These are phyloP conservation scores for Chaetophractus vellerosus DNA, from an alignment of 2,797 vertebrate species.

Conservation along the genomic window DNA sequence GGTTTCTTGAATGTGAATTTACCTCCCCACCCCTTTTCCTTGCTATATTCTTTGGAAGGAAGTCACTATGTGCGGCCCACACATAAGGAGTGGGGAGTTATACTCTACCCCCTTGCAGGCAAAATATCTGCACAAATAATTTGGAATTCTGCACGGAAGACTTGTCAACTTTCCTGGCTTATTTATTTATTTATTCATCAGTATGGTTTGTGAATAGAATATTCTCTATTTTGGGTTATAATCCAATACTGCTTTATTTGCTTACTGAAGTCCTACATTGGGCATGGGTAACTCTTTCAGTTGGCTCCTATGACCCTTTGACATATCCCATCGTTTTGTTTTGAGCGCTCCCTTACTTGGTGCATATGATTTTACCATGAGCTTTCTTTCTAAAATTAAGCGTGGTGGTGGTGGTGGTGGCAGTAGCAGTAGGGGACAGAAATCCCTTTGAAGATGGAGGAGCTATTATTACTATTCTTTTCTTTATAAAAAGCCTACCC, in stretches of 20 bases:
- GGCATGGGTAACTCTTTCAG: no score
- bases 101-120: no score
- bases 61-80: no score
- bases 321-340: no score
- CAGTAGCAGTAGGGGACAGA: background rate
- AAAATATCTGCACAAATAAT: no score
- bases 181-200: background rate
- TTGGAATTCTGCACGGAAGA: background rate
- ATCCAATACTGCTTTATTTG: no score
- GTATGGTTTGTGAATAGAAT: background rate
- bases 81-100: no score
- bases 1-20: background rate
- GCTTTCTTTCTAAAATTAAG: constrained; percentile 13
- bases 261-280: no score
- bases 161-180: background rate
- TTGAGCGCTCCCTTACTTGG: background rate
- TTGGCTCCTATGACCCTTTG: no score
- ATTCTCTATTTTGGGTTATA: no score
- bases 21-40: no score
- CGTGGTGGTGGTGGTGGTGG: background rate
- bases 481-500: background rate
- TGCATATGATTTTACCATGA: background rate
- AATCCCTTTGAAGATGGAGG: background rate
- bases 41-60: no score
- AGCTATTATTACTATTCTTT: background rate